Conservation (phyloP, 1,140 invertebrate genomes). For the Tetramorium parvispinum region DNA sequence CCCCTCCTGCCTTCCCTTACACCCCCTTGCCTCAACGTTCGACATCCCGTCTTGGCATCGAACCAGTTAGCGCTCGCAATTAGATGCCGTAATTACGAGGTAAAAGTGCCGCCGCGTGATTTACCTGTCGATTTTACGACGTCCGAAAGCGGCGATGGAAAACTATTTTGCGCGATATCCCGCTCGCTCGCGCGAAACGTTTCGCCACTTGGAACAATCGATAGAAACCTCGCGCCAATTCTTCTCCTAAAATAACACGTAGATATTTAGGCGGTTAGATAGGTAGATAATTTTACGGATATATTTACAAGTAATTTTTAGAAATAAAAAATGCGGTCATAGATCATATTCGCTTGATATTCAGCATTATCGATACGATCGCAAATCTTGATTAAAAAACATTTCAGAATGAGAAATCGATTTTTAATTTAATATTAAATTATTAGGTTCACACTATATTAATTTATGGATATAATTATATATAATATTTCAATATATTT, state of each 20-base stretch:
- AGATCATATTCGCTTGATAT: not conserved
- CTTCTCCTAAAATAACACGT: conserved; percentile 36
- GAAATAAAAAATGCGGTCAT: not conserved
- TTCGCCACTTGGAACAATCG: conserved; percentile 56
- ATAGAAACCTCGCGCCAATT: conserved; percentile 38
- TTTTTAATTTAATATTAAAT: not conserved
- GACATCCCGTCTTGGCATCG: conserved; percentile 70
- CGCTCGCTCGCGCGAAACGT: conserved; percentile 37
- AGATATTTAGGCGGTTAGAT: not conserved
- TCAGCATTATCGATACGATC: not conserved
- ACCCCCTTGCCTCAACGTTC: conserved; percentile 33
- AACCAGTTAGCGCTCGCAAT: conserved; percentile 74
- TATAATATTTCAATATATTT: not conserved
- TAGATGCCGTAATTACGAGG: conserved; percentile 66
- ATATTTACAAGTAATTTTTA: not conserved
- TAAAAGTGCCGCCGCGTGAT: conserved; percentile 63
- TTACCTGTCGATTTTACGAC: conserved; percentile 60
- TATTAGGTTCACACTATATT: not conserved
- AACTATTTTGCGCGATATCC: conserved; percentile 64
- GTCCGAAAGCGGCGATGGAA: conserved; percentile 41
- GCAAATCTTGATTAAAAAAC: not conserved
- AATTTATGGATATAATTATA: not conserved
- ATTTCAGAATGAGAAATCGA: not conserved
- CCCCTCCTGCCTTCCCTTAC: conserved; percentile 7
- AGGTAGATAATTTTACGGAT: not conserved